Base-by-base conservation (phyloP, 2,888 invertebrate genomes). In the Parnassius apollo region DNA sequence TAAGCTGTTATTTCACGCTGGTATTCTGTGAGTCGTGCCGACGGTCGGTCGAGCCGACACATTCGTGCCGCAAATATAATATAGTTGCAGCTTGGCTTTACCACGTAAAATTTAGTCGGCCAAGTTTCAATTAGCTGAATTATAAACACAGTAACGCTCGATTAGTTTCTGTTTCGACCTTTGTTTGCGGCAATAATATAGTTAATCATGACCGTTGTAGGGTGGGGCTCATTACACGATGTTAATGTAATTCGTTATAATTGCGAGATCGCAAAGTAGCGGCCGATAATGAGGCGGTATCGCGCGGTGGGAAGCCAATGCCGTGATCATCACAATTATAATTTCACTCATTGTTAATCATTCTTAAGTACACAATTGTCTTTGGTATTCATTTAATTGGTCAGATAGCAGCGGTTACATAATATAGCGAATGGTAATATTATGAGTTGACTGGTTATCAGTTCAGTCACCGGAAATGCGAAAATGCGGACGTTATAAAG, bases 231-330 rank as follows among this genome's bases (percentile, higher is more conserved):
- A 25, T 42, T 64, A 52, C 57, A 7, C 35, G 42, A 54, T 13
- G n/a, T 44, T 45, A 48, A 54, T 35, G 22, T 45, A 18, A 55
- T 59, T 35, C 2, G 18, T 9, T 42, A 11, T 58, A 55, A 45
- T 62, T 59, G 59, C 51, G 54, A 51, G 51, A 54, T 54, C 42
- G 58, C 52, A 9, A 11, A 18, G 7, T 12, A 25, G 42, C 48
- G 49, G 57, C 42, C 53, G 57, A 42, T 57, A 62, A 62, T 49
- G 53, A 58, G 58, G 51, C 57, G 45, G 44, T 51, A 13, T 53
- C 57, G 60, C 65, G 66, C 65, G 65, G 65, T 68, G 66, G 68
- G 68, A 68, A 66, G 66, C 65, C 51, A 52, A 65, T 69, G 61
- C 64, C 69, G 68, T 69, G 68, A 61, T 66, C 55, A 52, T 56